phyloP scores from a whole-genome alignment of 2,797 vertebrate genomes.

The Semotilus atromaculatus region DNA sequence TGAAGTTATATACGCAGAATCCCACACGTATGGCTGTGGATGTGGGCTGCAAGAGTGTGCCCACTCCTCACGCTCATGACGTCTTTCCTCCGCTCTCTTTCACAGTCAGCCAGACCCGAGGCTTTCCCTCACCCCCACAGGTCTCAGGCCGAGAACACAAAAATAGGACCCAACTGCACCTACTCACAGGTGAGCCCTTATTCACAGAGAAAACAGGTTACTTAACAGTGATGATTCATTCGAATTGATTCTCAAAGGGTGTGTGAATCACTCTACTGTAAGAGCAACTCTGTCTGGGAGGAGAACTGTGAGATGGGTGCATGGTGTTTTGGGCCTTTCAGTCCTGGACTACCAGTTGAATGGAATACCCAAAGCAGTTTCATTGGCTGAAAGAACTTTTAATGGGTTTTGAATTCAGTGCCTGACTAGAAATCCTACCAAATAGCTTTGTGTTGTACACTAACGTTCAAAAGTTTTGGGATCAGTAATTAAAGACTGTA shows the following conservation, averaged over 20 bases:
- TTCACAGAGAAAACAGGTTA: slow-evolving; percentile 12
- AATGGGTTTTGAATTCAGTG: neutral
- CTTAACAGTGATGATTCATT: slow-evolving; percentile 23
- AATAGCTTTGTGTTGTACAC: neutral
- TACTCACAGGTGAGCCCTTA: slow-evolving; percentile 81
- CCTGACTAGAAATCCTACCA: neutral
- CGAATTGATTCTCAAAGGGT: neutral
- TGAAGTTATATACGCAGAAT: slow-evolving; percentile 22
- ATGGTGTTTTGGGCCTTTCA: neutral
- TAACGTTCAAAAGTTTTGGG: neutral
- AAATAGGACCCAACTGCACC: slow-evolving; percentile 76
- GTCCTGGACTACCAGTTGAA: neutral
- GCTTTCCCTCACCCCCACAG: slow-evolving; percentile 83
- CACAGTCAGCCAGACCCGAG: slow-evolving; percentile 81
- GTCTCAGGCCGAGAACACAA: slow-evolving; percentile 76
- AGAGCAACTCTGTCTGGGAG: neutral
- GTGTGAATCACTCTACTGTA: neutral
- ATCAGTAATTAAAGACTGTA: neutral
- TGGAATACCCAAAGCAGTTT: neutral
- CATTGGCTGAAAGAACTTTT: neutral
- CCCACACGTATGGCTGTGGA: slow-evolving; percentile 36
- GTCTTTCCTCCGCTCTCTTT: slow-evolving; percentile 60
- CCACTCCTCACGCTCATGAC: slow-evolving; percentile 45
- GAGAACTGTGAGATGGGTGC: neutral
- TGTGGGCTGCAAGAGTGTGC: slow-evolving; percentile 27